phyloP scores from a whole-genome alignment of 2,113 vertebrate genomes.

The Chloropsis hardwickii region DNA sequence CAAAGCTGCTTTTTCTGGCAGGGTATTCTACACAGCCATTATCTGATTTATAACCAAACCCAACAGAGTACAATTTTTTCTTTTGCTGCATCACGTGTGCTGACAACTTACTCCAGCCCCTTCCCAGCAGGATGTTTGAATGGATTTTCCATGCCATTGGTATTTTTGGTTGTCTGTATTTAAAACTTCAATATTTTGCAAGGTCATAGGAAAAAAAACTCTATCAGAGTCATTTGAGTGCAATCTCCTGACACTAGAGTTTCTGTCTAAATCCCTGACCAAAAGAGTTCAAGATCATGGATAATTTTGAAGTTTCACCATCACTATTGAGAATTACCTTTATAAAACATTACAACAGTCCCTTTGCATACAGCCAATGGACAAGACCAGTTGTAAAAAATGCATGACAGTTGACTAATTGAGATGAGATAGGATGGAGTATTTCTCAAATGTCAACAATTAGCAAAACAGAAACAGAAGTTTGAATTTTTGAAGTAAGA shows the following conservation, averaged over 20 bases:
- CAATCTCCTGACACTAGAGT: neutral
- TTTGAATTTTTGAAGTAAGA: neutral
- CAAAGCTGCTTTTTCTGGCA: neutral
- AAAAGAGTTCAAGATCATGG: neutral
- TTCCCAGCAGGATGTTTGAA: neutral
- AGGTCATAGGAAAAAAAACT: neutral
- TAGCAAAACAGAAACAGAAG: neutral
- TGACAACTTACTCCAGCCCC: neutral
- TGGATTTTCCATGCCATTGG: neutral
- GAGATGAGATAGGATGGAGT: neutral
- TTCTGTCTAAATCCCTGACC: neutral
- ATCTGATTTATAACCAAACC: neutral
- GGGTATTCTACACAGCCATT: neutral
- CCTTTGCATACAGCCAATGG: neutral
- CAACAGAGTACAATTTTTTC: neutral
- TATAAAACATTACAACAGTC: neutral
- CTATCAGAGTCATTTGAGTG: neutral
- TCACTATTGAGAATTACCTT: neutral
- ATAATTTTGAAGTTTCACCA: neutral
- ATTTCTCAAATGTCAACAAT: neutral
- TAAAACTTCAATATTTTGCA: neutral
- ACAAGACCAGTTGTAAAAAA: neutral
- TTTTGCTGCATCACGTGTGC: accelerated
- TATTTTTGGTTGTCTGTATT: neutral
- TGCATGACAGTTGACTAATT: neutral